phyloP scores from a whole-genome alignment of 2,888 invertebrate genomes.

The Choreutis nemorana region DNA sequence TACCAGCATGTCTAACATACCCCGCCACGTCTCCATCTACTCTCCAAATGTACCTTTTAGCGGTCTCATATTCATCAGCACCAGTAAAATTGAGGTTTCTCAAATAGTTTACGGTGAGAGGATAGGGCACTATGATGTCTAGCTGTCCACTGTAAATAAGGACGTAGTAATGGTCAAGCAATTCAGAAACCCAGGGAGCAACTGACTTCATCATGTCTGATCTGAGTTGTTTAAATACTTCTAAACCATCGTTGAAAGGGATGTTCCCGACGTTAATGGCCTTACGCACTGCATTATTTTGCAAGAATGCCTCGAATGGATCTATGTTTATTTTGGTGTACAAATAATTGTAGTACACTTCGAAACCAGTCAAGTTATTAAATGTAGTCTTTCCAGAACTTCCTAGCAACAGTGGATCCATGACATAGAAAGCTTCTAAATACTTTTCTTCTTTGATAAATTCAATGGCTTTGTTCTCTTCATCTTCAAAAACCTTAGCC shows the following conservation, averaged over 20 bases:
- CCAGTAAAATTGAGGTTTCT: conserved; percentile 74
- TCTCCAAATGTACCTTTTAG: conserved; percentile 73
- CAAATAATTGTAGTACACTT: conserved; percentile 79
- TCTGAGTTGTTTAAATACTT: conserved; percentile 75
- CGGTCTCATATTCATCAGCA: conserved; percentile 70
- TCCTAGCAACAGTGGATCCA: conserved; percentile 75
- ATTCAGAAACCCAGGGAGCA: conserved; percentile 73
- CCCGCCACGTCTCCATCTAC: conserved; percentile 76
- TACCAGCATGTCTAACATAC: conserved; percentile 75
- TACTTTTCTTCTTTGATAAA: conserved; percentile 72
- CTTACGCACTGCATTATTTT: conserved; percentile 68
- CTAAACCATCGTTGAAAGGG: conserved; percentile 69
- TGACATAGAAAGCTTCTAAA: conserved; percentile 74
- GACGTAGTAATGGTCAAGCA: conserved; percentile 73
- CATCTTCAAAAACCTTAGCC: conserved; percentile 63
- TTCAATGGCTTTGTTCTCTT: conserved; percentile 65
- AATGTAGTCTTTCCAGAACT: conserved; percentile 73
- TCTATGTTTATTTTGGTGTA: conserved; percentile 64
- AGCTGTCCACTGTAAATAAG: conserved; percentile 90
- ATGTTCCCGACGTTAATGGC: conserved; percentile 87
- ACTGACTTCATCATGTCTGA: conserved; percentile 85
- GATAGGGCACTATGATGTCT: conserved; percentile 91
- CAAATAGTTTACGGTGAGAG: conserved; percentile 82
- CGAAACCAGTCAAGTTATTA: conserved; percentile 77
- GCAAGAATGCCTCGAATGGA: conserved; percentile 70